Percentiles rank a stretch among this genome's conserved stretches.
phyloP scores from a whole-genome alignment of 2,113 vertebrate genomes.

The Albula glossodonta region DNA sequence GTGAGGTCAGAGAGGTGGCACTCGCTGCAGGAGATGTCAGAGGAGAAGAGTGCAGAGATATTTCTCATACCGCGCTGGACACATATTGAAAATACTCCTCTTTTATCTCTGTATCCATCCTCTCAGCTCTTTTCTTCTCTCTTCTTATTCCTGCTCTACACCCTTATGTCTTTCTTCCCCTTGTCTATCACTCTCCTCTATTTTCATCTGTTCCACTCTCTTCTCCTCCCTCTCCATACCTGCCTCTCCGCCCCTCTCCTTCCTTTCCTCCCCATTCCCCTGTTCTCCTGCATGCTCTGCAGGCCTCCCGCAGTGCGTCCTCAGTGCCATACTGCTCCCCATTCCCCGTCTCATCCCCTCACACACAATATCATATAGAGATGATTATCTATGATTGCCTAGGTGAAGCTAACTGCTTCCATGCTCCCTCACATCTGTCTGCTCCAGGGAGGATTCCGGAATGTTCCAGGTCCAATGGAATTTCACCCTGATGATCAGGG shows the following conservation, averaged over 20 bases:
- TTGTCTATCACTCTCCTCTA: neutral
- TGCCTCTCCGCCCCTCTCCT: neutral
- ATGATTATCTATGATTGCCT: neutral
- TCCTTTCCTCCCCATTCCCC: neutral
- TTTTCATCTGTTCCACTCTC: neutral
- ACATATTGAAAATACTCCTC: neutral
- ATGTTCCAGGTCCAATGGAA: neutral
- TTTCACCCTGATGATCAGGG: neutral
- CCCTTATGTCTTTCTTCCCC: neutral
- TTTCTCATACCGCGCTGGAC: neutral
- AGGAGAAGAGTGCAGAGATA: neutral
- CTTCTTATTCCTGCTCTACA: neutral
- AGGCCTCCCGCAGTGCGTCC: neutral
- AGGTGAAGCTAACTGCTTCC: neutral
- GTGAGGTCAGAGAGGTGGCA: neutral
- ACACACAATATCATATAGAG: neutral
- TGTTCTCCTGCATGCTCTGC: slow-evolving; percentile 8
- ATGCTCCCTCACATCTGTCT: neutral
- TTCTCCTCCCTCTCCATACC: neutral
- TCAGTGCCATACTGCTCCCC: neutral
- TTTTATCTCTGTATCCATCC: neutral
- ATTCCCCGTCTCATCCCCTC: neutral
- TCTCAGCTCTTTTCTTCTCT: neutral
- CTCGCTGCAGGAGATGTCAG: neutral
- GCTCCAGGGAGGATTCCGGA: neutral